Evolutionary conservation across 2,113 vertebrate species (phyloP), one percentile per base, ranked within the genome.

Genomic region (Arizona elegans): DNA sequence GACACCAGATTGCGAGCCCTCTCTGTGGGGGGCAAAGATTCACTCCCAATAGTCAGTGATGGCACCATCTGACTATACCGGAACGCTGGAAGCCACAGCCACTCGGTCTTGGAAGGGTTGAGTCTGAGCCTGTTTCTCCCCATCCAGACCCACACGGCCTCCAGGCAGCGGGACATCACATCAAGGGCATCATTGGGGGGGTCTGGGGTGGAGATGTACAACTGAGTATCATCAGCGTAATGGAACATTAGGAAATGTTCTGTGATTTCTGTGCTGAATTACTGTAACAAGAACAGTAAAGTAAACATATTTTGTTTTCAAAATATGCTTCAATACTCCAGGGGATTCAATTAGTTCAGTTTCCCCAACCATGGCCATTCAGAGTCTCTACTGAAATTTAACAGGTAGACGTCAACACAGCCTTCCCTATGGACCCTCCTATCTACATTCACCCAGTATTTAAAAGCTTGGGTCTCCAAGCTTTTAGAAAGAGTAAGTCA

Each of bases 401-500:
- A 17, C 12, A 1, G 0, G 5, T 3, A 24, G 0, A 2, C 21
- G 70, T 54, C 52, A 54, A 15, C 52, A 86, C 91, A 10, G 52
- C 92, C 93, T 93, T 94, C 92, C 59, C 93, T 23, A 12, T 11
- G 54, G 92, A 50, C 17, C 1, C 10, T 21, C 50, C 2, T 13
- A 12, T 52, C 29, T 38, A 21, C 58, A 29, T 50, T 93, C 87
- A 75, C 50, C 23, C 11, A n/a, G 17, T 33, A 88, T 93, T 91
- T 59, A 86, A 94, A 96, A 88, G 50, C 5, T 50, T 50, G 81
- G 9, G 70, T 55, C 11, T n/a, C 81, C 85, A 92, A 93, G 47
- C 3, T 53, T 5, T 43, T 92, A 56, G 0, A 58, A 23, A 7
- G 87, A 90, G 6, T 13, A 91, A 15, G 29, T 6, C 0, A 75